phyloP scores from a whole-genome alignment of 2,888 invertebrate species.

The Sisyra terminalis region DNA sequence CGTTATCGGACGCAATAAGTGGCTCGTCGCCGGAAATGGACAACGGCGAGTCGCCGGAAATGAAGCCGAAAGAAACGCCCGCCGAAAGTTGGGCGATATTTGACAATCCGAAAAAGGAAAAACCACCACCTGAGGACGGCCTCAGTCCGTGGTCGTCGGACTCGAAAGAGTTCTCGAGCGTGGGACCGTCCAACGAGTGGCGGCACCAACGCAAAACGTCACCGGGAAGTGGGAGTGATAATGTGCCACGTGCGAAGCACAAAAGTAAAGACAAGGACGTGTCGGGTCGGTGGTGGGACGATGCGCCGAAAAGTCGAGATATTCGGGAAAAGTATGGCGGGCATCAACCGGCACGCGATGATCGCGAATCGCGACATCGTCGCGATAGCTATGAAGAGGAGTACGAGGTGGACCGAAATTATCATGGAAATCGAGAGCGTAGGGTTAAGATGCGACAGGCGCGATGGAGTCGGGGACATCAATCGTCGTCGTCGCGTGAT shows the following conservation, averaged over 20 bases:
- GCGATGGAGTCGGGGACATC: slow-evolving; percentile 17
- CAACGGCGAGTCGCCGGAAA: slow-evolving; percentile 25
- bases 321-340: slow-evolving; percentile 1
- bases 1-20: slow-evolving; percentile 43
- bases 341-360: slow-evolving; percentile 8
- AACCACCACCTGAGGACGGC: slow-evolving; percentile 28
- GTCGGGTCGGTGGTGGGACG: slow-evolving; percentile 27
- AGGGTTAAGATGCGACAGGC: slow-evolving; percentile 14
- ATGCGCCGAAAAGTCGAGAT: slow-evolving; percentile 15
- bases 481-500: slow-evolving; percentile 56
- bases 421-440: slow-evolving; percentile 19
- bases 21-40: slow-evolving; percentile 47
- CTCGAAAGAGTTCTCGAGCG: slow-evolving; percentile 41
- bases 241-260: slow-evolving; percentile 24
- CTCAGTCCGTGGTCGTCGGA: slow-evolving; percentile 68
- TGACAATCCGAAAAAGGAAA: slow-evolving; percentile 25
- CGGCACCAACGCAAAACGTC: slow-evolving; percentile 23
- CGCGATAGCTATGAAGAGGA: slow-evolving; percentile 27
- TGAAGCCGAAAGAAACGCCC: slow-evolving; percentile 18
- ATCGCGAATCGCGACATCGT: slow-evolving; percentile 9
- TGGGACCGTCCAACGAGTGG: slow-evolving; percentile 24
- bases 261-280: slow-evolving; percentile 24
- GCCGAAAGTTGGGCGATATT: slow-evolving; percentile 43
- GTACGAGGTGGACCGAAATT: slow-evolving; percentile 17
- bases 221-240: slow-evolving; percentile 23